phyloP scores from a whole-genome alignment of 2,113 vertebrate species.

The Platysteira castanea region DNA sequence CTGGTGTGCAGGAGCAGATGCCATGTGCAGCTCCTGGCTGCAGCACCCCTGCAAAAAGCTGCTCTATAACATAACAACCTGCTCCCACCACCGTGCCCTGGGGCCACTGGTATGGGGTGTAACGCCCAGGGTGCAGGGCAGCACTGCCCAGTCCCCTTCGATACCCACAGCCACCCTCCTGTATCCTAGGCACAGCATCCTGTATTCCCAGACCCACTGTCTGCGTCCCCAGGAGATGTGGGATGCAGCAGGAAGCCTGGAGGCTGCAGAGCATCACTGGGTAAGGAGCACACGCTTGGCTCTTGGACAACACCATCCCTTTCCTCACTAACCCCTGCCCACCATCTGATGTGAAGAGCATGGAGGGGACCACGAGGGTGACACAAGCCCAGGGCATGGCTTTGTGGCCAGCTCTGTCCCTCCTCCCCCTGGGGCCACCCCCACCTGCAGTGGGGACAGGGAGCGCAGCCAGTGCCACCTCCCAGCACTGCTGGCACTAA shows the following conservation, averaged over 20 bases:
- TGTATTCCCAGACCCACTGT: neutral
- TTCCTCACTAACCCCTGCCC: neutral
- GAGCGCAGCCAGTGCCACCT: neutral
- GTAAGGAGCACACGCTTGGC: neutral
- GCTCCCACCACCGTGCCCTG: accelerated
- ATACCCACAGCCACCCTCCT: neutral
- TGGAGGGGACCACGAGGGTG: neutral
- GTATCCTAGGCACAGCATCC: neutral
- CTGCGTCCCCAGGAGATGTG: neutral
- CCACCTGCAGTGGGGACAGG: accelerated
- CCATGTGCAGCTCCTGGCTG: neutral
- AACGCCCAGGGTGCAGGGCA: neutral
- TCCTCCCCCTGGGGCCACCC: neutral
- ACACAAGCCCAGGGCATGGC: neutral
- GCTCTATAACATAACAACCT: neutral
- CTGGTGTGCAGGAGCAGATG: neutral
- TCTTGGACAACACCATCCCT: neutral
- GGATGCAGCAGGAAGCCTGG: neutral
- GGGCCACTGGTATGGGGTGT: too few relatives aligned
- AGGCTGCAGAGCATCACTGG: neutral
- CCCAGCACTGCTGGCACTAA: neutral
- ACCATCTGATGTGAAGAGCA: accelerated
- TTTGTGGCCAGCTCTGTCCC: neutral
- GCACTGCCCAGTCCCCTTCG: neutral
- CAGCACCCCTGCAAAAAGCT: neutral